phyloP scores from a whole-genome alignment of 2,113 vertebrate species.

The Etheostoma cragini region DNA sequence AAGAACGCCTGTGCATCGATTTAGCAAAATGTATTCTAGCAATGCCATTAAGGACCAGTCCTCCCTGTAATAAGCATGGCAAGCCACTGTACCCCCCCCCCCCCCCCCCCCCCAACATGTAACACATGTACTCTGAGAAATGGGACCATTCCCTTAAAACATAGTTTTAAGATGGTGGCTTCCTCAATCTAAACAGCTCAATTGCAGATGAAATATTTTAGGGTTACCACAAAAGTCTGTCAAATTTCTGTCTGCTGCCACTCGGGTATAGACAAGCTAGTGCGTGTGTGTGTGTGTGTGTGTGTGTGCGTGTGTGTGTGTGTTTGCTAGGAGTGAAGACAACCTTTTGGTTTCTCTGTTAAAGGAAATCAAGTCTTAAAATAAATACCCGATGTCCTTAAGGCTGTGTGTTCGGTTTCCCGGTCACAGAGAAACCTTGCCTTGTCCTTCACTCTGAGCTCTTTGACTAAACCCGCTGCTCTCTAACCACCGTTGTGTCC shows the following conservation, averaged over 20 bases:
- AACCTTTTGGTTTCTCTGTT: constrained; percentile 58
- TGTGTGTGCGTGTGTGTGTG: constrained; percentile 13
- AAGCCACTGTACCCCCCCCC: background rate
- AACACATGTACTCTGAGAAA: background rate
- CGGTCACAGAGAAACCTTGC: constrained; percentile 47
- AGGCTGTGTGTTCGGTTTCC: constrained; percentile 44
- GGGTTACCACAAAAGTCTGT: constrained; percentile 4
- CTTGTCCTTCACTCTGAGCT: constrained; percentile 50
- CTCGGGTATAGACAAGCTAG: constrained; percentile 34
- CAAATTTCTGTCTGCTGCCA: constrained; percentile 66
- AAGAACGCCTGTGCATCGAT: constrained; percentile 31
- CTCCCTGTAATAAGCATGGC: background rate
- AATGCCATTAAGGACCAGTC: background rate
- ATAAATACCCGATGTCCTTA: constrained; percentile 7
- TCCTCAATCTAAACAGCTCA: constrained; percentile 30
- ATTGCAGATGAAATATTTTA: constrained; percentile 19
- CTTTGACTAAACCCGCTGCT: constrained; percentile 40
- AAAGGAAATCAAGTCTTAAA: constrained; percentile 53
- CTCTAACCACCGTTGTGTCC: constrained; percentile 68
- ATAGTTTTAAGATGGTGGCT: background rate
- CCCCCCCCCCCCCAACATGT: background rate
- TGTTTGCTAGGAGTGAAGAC: constrained; percentile 46
- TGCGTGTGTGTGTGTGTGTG: constrained; percentile 20
- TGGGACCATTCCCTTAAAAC: constrained; percentile 3
- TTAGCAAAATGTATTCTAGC: background rate